These are phyloP conservation scores for Gallinago undulata DNA, from an alignment of 2,113 vertebrate species.

Conservation along the genomic window DNA sequence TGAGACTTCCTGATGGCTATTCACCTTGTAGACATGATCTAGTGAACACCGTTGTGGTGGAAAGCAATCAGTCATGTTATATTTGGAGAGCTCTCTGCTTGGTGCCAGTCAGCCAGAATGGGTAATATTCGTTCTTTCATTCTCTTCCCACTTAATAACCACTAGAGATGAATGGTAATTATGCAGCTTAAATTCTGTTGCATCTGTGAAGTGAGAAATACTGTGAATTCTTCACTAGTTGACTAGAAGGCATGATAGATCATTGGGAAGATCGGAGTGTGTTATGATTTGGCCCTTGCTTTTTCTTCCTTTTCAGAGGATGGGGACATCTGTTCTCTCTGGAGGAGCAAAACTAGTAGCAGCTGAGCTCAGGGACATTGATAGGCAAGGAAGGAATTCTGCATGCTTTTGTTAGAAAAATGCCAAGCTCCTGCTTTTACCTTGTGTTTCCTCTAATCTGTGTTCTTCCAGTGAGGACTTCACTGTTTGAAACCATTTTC, in stretches of 20 bases:
- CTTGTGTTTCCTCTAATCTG: not conserved
- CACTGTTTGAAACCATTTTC: not conserved
- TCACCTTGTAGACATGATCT: slow-evolving; percentile 75
- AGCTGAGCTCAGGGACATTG: not conserved
- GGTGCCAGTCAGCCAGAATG: slow-evolving; percentile 70
- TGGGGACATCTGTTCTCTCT: not conserved
- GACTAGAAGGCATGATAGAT: not conserved
- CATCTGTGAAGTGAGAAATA: not conserved
- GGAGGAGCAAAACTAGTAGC: not conserved
- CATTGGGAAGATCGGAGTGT: not conserved
- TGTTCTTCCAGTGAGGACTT: not conserved
- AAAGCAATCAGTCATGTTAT: slow-evolving; percentile 90
- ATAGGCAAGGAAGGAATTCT: not conserved
- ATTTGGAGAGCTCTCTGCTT: slow-evolving; percentile 92
- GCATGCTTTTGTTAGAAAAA: not conserved
- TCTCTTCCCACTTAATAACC: not conserved
- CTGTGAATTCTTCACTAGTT: not conserved
- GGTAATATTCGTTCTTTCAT: slow-evolving; percentile 60
- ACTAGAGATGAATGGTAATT: not conserved
- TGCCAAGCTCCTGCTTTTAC: not conserved
- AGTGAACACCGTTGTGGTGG: slow-evolving; percentile 87
- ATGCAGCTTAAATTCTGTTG: not conserved
- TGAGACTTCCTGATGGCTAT: slow-evolving; percentile 83
- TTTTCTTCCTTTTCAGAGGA: not conserved
- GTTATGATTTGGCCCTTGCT: not conserved